Percentiles rank a stretch among this genome's conserved stretches.
Conservation (phyloP, 2,888 invertebrate species). For the Drosophila demipolita region DNA sequence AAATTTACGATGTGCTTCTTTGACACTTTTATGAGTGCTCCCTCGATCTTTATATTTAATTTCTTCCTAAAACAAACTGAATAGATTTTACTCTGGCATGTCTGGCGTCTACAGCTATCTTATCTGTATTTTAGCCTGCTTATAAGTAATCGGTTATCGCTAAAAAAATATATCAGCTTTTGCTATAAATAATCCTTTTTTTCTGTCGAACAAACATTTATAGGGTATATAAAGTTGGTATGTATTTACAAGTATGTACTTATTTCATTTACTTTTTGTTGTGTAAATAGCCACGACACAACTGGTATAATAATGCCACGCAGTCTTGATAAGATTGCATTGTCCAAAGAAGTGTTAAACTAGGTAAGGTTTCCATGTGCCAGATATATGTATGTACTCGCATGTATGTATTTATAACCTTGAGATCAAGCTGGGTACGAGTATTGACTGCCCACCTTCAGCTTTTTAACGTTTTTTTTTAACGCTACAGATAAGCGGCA, state of each 20-base stretch:
- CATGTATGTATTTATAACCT: conserved; percentile 33
- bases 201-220: conserved; percentile 34
- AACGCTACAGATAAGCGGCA: conserved; percentile 51
- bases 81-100: conserved; percentile 28
- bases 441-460: conserved; percentile 42
- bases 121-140: conserved; percentile 25
- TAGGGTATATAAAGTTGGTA: conserved; percentile 40
- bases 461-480: not conserved
- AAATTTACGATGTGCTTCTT: conserved; percentile 26
- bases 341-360: conserved; percentile 43
- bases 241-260: not conserved
- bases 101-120: conserved; percentile 31
- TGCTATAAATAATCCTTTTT: conserved; percentile 6
- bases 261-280: conserved; percentile 20
- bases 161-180: not conserved
- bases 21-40: conserved; percentile 29
- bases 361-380: conserved; percentile 24
- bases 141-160: conserved; percentile 41
- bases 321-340: conserved; percentile 65
- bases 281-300: conserved; percentile 25
- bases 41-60: not conserved
- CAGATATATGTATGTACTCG: conserved; percentile 10
- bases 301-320: conserved; percentile 29
- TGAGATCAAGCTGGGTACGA: conserved; percentile 30
- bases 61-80: not conserved